phyloP scores from a whole-genome alignment of 2,888 invertebrate species.

The Notodonta dromedarius region DNA sequence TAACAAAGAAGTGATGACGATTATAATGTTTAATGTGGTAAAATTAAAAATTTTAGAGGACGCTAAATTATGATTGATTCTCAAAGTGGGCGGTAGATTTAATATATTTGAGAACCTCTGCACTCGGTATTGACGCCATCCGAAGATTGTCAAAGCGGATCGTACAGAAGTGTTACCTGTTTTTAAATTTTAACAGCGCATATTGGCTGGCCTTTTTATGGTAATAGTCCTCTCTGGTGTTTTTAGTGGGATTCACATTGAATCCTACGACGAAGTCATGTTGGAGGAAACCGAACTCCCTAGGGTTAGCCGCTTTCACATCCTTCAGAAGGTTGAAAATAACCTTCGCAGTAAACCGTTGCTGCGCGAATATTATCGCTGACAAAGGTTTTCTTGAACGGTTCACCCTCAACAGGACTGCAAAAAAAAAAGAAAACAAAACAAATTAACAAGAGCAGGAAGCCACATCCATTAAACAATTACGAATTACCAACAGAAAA shows the following conservation, averaged over 20 bases:
- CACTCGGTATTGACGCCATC: too few species aligned
- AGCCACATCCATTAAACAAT: too few species aligned
- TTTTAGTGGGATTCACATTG: slow-evolving; percentile 82
- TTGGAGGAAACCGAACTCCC: slow-evolving; percentile 82
- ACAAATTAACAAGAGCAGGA: neutral
- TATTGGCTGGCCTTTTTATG: slow-evolving; percentile 82
- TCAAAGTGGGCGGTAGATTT: too few species aligned
- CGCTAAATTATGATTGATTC: too few species aligned
- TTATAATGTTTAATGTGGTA: too few species aligned
- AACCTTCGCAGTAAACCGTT: slow-evolving; percentile 90
- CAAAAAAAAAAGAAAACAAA: slow-evolving; percentile 26
- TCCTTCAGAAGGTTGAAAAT: slow-evolving; percentile 87
- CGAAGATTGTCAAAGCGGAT: too few species aligned
- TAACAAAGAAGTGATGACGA: too few species aligned
- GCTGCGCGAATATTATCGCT: slow-evolving; percentile 89
- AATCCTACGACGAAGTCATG: slow-evolving; percentile 91
- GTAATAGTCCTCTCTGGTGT: slow-evolving; percentile 81
- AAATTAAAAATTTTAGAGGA: too few species aligned
- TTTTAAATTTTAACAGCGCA: slow-evolving; percentile 75
- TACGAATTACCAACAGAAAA: too few species aligned
- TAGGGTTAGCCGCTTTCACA: slow-evolving; percentile 67
- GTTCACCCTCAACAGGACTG: slow-evolving; percentile 59
- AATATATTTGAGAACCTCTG: too few species aligned
- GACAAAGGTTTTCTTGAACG: slow-evolving; percentile 79
- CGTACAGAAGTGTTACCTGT: slow-evolving; percentile 56